phyloP scores from a whole-genome alignment of 53 echinoderm and acorn worm species.

The Apostichopus leukothele region DNA sequence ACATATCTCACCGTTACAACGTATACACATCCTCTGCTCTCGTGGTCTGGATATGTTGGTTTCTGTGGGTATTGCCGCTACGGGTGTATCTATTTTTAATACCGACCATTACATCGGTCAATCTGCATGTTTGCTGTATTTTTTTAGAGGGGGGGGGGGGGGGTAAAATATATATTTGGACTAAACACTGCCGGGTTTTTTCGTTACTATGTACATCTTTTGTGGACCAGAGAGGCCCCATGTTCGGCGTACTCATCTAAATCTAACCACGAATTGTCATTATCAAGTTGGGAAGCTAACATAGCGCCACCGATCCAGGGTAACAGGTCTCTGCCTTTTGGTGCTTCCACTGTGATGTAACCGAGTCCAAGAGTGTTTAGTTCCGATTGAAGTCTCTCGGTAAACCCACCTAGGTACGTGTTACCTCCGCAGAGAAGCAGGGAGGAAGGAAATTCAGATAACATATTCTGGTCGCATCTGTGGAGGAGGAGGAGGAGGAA shows the following conservation, averaged over 20 bases:
- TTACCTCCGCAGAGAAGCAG: conserved; percentile 82
- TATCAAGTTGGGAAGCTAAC: conserved; percentile 72
- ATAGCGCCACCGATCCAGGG: conserved; percentile 90
- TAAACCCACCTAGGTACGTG: conserved; percentile 81
- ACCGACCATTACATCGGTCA: no score
- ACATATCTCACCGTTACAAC: no score
- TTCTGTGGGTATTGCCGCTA: no score
- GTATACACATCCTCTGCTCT: no score
- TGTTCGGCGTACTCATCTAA: conserved; percentile 72
- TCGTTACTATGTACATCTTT: conserved; percentile 38
- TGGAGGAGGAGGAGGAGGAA: not conserved
- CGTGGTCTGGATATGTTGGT: no score
- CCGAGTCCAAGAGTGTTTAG: conserved; percentile 60
- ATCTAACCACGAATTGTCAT: conserved; percentile 60
- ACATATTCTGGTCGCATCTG: conserved; percentile 43
- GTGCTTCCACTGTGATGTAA: conserved; percentile 67
- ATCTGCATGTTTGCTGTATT: no score
- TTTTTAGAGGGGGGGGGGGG: no score
- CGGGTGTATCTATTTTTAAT: no score
- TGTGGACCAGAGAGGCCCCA: conserved; percentile 69
- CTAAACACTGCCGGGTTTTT: not conserved
- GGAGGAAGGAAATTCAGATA: conserved; percentile 54
- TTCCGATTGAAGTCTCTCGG: conserved; percentile 76
- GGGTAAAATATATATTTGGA: no score
- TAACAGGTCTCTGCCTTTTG: conserved; percentile 68